Percentiles rank a stretch among this genome's conserved stretches.
These are phyloP conservation scores for Electrona antarctica DNA, from an alignment of 2,113 vertebrate species.

Conservation along the genomic window DNA sequence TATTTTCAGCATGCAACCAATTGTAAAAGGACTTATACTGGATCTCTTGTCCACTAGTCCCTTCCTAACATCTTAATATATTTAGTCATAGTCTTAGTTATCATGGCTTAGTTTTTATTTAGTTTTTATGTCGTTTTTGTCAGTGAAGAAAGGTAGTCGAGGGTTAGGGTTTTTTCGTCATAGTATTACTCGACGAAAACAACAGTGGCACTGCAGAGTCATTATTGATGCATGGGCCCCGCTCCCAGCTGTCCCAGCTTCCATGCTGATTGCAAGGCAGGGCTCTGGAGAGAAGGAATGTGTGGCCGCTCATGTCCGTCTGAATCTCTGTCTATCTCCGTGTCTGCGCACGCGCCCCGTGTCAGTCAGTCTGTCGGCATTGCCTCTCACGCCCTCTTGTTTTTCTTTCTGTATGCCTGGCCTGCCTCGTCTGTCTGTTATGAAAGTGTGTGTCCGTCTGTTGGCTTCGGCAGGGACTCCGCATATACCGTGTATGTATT, in stretches of 20 bases:
- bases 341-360: neutral
- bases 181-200: too few relatives aligned
- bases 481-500: too few relatives aligned
- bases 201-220: constrained; percentile 21
- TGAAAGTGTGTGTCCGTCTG: neutral
- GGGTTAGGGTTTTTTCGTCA: too few relatives aligned
- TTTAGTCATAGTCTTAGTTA: too few relatives aligned
- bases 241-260: constrained; percentile 41
- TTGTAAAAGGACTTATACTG: too few relatives aligned
- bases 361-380: neutral
- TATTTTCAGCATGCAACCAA: too few relatives aligned
- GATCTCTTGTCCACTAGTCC: too few relatives aligned
- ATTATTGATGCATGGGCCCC: constrained; percentile 50
- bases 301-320: constrained; percentile 14
- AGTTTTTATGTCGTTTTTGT: too few relatives aligned
- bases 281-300: constrained; percentile 35
- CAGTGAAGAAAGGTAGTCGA: too few relatives aligned
- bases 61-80: too few relatives aligned
- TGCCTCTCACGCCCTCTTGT: neutral
- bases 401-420: neutral
- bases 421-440: neutral
- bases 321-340: neutral
- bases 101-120: too few relatives aligned
- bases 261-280: constrained; percentile 33
- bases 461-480: neutral